Percentiles rank a stretch among this genome's conserved stretches.
Evolutionary conservation across 2,888 invertebrate species (phyloP).

Genomic region (Camponotus fellah): DNA sequence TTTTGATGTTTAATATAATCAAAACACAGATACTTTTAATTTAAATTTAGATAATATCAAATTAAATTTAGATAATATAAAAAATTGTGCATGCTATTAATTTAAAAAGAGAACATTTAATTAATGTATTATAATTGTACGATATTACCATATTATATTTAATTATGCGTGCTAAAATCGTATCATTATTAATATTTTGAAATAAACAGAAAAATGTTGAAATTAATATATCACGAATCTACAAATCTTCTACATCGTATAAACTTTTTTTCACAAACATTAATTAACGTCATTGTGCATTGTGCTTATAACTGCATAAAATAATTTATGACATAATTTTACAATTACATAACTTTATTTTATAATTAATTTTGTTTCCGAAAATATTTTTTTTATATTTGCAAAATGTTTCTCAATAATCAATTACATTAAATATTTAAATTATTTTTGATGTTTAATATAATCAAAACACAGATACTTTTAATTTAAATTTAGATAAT

Average conservation of each 20-base stretch:
- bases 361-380: no score
- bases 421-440: neutral
- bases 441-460: slow-evolving; percentile 9
- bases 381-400: no score
- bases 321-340: no score
- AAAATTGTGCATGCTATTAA: slow-evolving; percentile 1
- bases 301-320: no score
- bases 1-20: neutral
- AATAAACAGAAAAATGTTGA: neutral
- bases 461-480: neutral
- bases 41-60: neutral
- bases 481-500: neutral
- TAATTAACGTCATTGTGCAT: no score
- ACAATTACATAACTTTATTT: no score
- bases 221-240: neutral
- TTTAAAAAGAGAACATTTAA: neutral
- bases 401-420: neutral
- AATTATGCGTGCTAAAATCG: neutral
- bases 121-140: neutral
- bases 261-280: no score
- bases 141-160: neutral
- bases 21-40: slow-evolving; percentile 1
- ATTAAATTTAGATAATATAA: no score
- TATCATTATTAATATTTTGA: neutral
- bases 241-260: neutral